Base-by-base conservation (phyloP, 2,888 invertebrate genomes). In the Parelbella ahira region DNA sequence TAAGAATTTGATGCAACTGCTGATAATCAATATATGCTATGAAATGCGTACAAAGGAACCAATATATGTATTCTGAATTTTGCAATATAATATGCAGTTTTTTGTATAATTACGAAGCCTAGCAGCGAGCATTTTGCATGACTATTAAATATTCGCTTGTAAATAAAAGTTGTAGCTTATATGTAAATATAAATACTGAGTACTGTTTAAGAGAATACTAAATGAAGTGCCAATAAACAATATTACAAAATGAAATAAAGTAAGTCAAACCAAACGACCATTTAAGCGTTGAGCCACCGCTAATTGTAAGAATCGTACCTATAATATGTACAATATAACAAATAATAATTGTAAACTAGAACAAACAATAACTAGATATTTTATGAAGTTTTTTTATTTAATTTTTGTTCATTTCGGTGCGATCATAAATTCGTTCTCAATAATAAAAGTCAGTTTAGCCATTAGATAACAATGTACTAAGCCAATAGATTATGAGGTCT, bases 1-100 rank as follows among this genome's bases (percentile, higher is more conserved):
- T 30, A 9, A 20, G 13, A 27, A 33, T 6, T 25, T 18, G 12
- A 20, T 32, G 54, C 60, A 33, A 53, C 42, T 9, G 53, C 58
- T 63, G 54, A 52, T n/a, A 58, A 24, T 24, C 5, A 24, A 58
- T 39, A 37, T 15, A 32, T 27, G 45, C 47, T 45, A 25, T 30
- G n/a, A 9, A 37, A 8, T 13, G 15, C 18, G 20, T 18, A 19
- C 19, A 13, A 15, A 12, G 11, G 43, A 45, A 20, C 24, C 28
- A 32, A 41, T 34, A 25, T 15, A 8, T 32, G 21, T 19, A 39
- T 28, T 28, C 5, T 23, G 12, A 18, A 20, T 15, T 10, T 10
- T 25, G 18, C 13, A 21, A 24, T 20, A 28, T 18, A 28, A 9
- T 15, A 23, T 12, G 1, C 4, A 12, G 6, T 20, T 12, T n/a